These are phyloP conservation scores for Cyprinodon diabolis DNA, from an alignment of 2,797 vertebrate genomes.

Conservation along the genomic window DNA sequence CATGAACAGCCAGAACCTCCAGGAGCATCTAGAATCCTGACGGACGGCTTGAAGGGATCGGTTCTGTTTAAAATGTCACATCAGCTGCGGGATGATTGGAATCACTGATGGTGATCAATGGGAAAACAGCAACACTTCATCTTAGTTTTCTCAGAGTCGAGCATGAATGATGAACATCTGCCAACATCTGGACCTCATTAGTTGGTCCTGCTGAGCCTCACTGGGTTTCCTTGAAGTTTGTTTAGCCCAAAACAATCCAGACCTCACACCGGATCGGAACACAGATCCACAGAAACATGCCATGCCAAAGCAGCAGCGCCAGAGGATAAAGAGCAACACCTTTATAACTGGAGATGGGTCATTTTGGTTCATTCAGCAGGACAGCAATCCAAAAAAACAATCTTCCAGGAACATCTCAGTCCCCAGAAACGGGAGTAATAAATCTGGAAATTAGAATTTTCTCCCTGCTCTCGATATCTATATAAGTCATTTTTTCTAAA, in stretches of 20 bases:
- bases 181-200: slow-evolving; percentile 1
- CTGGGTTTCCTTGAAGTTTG: background rate
- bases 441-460: no score
- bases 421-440: no score
- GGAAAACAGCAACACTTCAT: background rate
- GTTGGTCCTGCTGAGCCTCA: slow-evolving; percentile 2
- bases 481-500: no score
- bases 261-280: background rate
- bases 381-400: no score
- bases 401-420: no score
- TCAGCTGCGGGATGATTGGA: background rate
- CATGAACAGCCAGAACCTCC: background rate
- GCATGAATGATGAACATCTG: background rate
- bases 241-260: background rate
- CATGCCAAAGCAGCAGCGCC: background rate
- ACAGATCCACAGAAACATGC: background rate
- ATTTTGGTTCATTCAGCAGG: no score
- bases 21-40: background rate
- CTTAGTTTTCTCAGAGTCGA: background rate
- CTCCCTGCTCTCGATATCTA: no score
- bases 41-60: background rate
- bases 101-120: background rate
- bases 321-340: no score
- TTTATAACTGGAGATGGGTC: no score
- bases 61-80: background rate